Conservation (phyloP, 53 echinoderm and acorn worm genomes). For the Astropecten irregularis region DNA sequence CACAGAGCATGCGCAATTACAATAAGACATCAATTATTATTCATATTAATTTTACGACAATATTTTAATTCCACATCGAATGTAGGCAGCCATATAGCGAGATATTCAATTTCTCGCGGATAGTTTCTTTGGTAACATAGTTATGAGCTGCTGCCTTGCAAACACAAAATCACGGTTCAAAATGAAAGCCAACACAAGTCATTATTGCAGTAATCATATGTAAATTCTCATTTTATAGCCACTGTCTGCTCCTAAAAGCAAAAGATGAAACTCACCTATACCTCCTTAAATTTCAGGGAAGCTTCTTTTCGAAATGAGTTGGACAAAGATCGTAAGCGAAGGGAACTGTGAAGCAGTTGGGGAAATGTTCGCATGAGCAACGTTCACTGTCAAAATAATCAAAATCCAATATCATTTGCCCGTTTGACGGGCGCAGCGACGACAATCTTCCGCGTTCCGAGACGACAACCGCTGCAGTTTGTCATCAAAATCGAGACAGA, state of each 20-base stretch:
- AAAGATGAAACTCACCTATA: neutral
- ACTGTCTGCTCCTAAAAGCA: neutral
- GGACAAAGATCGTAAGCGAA: neutral
- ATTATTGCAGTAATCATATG: too few relatives aligned
- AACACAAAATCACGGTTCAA: neutral
- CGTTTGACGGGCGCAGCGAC: neutral
- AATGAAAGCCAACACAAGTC: neutral
- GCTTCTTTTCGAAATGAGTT: neutral
- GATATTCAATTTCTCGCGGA: neutral
- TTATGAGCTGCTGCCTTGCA: neutral
- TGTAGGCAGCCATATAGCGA: neutral
- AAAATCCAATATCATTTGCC: neutral
- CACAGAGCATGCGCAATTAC: neutral
- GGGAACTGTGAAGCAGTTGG: neutral
- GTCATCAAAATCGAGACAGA: neutral
- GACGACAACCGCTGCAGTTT: neutral
- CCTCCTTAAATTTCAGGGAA: too few relatives aligned
- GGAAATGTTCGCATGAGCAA: neutral
- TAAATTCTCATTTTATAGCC: neutral
- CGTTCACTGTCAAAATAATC: neutral
- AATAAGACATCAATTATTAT: neutral
- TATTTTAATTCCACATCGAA: neutral
- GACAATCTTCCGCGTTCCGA: neutral
- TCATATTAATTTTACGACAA: neutral
- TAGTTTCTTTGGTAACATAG: constrained; percentile 6